phyloP scores from a whole-genome alignment of 2,113 vertebrate genomes.

The Daboia siamensis region DNA sequence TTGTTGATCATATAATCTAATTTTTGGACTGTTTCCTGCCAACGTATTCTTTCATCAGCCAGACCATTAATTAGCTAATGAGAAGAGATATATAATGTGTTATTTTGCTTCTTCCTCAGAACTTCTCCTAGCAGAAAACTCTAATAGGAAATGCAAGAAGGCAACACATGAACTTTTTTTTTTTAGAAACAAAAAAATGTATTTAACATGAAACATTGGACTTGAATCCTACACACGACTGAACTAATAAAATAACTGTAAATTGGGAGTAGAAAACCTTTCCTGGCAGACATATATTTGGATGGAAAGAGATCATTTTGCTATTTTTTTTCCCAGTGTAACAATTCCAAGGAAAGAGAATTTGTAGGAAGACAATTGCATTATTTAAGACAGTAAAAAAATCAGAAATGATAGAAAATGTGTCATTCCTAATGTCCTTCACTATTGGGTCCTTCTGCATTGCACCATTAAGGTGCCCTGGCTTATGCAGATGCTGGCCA shows the following conservation, averaged over 20 bases:
- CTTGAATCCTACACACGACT: no score
- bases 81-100: neutral
- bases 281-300: neutral
- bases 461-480: neutral
- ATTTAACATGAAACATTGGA: neutral
- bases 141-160: neutral
- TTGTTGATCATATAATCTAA: slow-evolving; percentile 83
- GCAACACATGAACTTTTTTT: neutral
- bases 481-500: neutral
- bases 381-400: neutral
- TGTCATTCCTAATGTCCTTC: neutral
- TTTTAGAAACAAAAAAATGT: neutral
- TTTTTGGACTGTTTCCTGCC: slow-evolving; percentile 80
- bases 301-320: neutral
- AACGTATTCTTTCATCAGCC: slow-evolving; percentile 85
- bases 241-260: neutral
- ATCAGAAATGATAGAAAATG: neutral
- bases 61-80: slow-evolving; percentile 83
- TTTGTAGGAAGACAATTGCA: neutral
- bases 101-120: neutral
- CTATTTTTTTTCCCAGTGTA: neutral
- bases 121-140: neutral
- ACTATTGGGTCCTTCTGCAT: neutral
- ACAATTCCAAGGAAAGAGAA: neutral
- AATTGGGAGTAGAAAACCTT: neutral